These are phyloP conservation scores for Erebia palarica DNA, from an alignment of 2,888 invertebrate species.

Conservation along the genomic window DNA sequence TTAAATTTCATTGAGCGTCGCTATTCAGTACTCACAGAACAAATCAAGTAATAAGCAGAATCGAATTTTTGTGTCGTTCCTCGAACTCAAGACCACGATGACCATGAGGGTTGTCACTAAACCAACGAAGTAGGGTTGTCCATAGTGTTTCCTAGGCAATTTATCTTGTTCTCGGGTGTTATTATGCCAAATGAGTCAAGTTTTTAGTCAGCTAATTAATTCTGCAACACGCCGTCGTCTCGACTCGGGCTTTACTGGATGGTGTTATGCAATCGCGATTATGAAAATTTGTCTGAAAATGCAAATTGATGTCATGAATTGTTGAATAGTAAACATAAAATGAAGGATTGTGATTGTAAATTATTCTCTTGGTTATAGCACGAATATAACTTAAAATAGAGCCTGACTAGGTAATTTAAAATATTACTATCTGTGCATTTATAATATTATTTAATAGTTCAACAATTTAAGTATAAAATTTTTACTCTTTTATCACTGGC, in stretches of 20 bases:
- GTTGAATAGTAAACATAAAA: slow-evolving; percentile 17
- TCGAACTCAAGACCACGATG: too few relatives aligned
- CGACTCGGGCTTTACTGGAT: slow-evolving; percentile 32
- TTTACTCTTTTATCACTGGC: too few relatives aligned
- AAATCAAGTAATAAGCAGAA: too few relatives aligned
- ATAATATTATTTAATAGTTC: not conserved
- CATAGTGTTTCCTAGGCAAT: slow-evolving; percentile 31
- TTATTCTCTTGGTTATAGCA: not conserved
- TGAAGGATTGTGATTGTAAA: not conserved
- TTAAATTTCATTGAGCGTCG: too few relatives aligned
- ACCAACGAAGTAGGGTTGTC: too few relatives aligned
- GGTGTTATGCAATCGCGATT: slow-evolving; percentile 31
- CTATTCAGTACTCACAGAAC: too few relatives aligned
- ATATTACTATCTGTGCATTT: not conserved
- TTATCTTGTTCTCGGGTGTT: slow-evolving; percentile 44
- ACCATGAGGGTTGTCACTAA: too few relatives aligned
- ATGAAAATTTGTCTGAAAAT: slow-evolving; percentile 36
- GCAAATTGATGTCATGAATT: slow-evolving; percentile 23
- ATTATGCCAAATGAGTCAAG: slow-evolving; percentile 58
- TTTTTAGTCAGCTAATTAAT: slow-evolving; percentile 70
- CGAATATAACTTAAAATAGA: not conserved
- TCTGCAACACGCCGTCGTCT: slow-evolving; percentile 63
- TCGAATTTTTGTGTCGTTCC: too few relatives aligned
- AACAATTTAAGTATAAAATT: too few relatives aligned
- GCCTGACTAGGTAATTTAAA: not conserved